These are phyloP conservation scores for Drosophila equinoxialis DNA, from an alignment of 1,140 invertebrate genomes.

Conservation along the genomic window DNA sequence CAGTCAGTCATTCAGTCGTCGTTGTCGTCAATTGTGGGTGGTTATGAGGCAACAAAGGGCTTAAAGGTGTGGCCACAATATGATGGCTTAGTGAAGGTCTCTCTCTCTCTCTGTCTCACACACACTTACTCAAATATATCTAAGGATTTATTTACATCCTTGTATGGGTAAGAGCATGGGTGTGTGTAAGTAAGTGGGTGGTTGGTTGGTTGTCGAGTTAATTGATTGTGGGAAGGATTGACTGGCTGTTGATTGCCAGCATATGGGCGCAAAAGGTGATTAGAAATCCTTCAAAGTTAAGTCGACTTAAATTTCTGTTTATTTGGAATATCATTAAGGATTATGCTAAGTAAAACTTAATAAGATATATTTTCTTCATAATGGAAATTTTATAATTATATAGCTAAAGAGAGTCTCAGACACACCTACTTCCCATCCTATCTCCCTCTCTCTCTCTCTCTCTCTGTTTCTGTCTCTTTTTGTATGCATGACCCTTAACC, in stretches of 20 bases:
- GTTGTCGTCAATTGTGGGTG: slow-evolving; percentile 13
- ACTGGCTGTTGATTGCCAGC: slow-evolving; percentile 29
- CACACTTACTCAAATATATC: not conserved
- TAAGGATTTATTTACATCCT: not conserved
- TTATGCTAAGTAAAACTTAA: slow-evolving; percentile 22
- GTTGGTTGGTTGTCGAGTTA: slow-evolving; percentile 34
- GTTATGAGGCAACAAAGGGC: not conserved
- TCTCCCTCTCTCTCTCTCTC: not conserved
- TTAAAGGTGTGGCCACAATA: slow-evolving; percentile 30
- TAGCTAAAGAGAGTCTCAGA: slow-evolving; percentile 11
- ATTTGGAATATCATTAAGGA: slow-evolving; percentile 21
- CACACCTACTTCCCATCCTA: slow-evolving; percentile 19
- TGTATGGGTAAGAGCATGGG: not conserved
- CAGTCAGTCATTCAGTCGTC: not conserved
- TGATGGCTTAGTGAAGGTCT: slow-evolving; percentile 19
- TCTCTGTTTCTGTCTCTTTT: not conserved
- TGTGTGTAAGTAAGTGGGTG: slow-evolving; percentile 3
- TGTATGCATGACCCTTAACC: slow-evolving; percentile 1
- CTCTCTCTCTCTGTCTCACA: not conserved
- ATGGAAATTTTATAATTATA: not conserved
- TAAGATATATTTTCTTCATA: slow-evolving; percentile 2
- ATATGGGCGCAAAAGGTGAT: slow-evolving; percentile 34
- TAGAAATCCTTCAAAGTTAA: slow-evolving; percentile 21
- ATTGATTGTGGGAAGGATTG: slow-evolving; percentile 58
- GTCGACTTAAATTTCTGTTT: slow-evolving; percentile 17